A percentile compares a stretch with the other conserved stretches of the same genome.
These are phyloP conservation scores for Trichoplusia ni DNA, from an alignment of 1,140 invertebrate genomes.

Conservation along the genomic window DNA sequence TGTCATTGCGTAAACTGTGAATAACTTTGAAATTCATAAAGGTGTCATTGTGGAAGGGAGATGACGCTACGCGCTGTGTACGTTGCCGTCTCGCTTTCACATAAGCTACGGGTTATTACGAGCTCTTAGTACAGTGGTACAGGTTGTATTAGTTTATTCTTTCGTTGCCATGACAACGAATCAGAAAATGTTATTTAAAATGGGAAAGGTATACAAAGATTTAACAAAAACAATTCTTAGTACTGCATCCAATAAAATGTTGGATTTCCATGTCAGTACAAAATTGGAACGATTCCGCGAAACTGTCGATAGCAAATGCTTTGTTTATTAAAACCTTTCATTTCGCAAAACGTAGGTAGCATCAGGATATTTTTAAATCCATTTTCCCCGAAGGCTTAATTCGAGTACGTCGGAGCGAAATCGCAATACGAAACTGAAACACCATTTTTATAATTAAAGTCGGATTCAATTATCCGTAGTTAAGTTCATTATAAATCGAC, in stretches of 20 bases:
- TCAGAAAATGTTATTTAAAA: no score
- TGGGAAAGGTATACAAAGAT: no score
- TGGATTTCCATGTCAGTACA: neutral
- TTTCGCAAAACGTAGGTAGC: neutral
- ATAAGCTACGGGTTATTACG: no score
- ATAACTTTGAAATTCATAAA: no score
- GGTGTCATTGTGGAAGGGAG: no score
- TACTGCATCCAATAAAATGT: neutral
- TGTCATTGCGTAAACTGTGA: no score
- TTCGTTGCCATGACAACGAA: no score
- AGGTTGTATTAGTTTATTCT: no score
- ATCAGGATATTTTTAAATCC: neutral
- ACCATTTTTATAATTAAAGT: constrained; percentile 21
- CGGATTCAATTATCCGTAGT: constrained; percentile 3
- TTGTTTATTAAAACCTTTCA: constrained; percentile 16
- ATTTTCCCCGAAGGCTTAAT: constrained; percentile 1
- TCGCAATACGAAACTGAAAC: neutral
- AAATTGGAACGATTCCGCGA: constrained; percentile 4
- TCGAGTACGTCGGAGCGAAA: neutral
- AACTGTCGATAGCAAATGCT: neutral
- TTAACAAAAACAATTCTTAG: no score
- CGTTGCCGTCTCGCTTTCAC: no score
- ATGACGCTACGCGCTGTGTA: no score
- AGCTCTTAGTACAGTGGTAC: no score
- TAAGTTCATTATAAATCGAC: constrained; percentile 17